Evolutionary conservation across 2,797 vertebrate species (phyloP).

Genomic region (Hyperoplus lanceolatus): DNA sequence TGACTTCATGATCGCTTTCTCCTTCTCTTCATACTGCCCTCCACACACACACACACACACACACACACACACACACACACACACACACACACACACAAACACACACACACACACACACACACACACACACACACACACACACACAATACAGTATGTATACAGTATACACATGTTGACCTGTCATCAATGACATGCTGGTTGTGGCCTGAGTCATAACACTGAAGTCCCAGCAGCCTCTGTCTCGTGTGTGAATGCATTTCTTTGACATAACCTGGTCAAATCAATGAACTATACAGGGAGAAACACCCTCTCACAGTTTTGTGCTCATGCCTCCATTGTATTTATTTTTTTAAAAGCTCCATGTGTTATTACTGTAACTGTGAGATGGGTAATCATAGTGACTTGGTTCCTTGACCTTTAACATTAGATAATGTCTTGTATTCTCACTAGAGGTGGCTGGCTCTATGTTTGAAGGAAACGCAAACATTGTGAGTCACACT

Average conservation of each 20-base stretch:
- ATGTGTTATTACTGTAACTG: too few species aligned
- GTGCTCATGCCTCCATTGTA: not conserved
- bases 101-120: not conserved
- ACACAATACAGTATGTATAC: not conserved
- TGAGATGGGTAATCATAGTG: not conserved
- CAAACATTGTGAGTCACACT: constrained; percentile 13
- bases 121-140: not conserved
- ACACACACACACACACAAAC: not conserved
- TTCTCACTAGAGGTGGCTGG: constrained; percentile 13
- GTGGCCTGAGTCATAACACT: constrained; percentile 6
- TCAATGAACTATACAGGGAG: too few species aligned
- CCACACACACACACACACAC: not conserved
- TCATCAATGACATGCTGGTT: constrained; percentile 22
- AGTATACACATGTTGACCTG: not conserved
- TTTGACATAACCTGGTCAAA: not conserved
- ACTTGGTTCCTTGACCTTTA: not conserved
- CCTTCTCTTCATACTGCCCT: not conserved
- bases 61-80: constrained; percentile 5
- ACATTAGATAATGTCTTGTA: constrained; percentile 21
- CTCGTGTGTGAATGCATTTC: not conserved
- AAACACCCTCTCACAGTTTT: not conserved
- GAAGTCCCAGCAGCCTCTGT: constrained; percentile 14
- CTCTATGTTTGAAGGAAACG: constrained; percentile 30
- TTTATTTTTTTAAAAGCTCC: too few species aligned
- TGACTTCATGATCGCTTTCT: not conserved